These are phyloP conservation scores for Mormyrus proboscirostris DNA, from an alignment of 2,797 vertebrate species.

Conservation along the genomic window DNA sequence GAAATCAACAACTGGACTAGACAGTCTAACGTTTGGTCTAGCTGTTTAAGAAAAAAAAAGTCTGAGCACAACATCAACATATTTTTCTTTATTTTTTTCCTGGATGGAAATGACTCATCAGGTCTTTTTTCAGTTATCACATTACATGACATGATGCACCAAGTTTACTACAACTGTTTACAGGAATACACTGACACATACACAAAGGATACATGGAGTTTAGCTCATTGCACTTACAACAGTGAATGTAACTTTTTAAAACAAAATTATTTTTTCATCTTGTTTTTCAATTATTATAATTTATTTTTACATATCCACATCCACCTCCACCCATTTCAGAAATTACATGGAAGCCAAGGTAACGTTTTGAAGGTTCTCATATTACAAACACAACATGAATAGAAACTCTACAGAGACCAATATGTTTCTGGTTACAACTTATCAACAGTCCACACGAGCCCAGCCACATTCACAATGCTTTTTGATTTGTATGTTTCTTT, in stretches of 20 bases:
- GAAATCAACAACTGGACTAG: background rate
- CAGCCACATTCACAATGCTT: slow-evolving; percentile 69
- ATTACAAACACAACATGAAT: slow-evolving; percentile 65
- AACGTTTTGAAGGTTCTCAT: slow-evolving; percentile 58
- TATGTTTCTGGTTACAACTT: slow-evolving; percentile 35
- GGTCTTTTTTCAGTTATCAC: slow-evolving; percentile 87
- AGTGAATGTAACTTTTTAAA: slow-evolving; percentile 71
- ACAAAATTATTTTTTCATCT: slow-evolving; percentile 46
- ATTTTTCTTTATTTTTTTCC: slow-evolving; percentile 83
- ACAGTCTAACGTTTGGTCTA: background rate
- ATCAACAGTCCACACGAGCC: slow-evolving; percentile 72
- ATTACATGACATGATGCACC: slow-evolving; percentile 91
- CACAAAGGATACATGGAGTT: slow-evolving; percentile 85
- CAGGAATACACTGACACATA: slow-evolving; percentile 92
- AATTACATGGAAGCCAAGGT: slow-evolving; percentile 52
- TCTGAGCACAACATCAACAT: slow-evolving; percentile 36
- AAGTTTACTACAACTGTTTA: slow-evolving; percentile 87
- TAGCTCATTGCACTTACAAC: slow-evolving; percentile 84
- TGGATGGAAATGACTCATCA: slow-evolving; percentile 85
- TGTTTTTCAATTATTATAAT: slow-evolving; percentile 45
- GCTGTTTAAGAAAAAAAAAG: background rate
- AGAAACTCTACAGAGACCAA: slow-evolving; percentile 59
- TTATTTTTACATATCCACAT: slow-evolving; percentile 47
- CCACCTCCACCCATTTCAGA: slow-evolving; percentile 50
- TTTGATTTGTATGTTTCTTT: slow-evolving; percentile 59